These are phyloP conservation scores for Bugulina stolonifera DNA, from an alignment of 2,888 invertebrate genomes.

Conservation along the genomic window DNA sequence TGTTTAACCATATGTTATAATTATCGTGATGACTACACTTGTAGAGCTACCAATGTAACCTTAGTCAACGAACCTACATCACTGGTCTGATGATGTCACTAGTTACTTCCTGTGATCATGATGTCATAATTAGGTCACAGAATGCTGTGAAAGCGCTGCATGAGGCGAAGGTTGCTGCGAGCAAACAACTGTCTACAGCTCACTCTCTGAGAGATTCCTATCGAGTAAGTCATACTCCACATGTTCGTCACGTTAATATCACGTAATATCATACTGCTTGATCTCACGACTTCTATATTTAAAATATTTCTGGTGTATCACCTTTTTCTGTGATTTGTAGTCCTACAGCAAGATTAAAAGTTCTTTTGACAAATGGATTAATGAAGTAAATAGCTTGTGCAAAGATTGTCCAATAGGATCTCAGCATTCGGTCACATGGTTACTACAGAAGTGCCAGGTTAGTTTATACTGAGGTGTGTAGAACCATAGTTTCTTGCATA, in stretches of 20 bases:
- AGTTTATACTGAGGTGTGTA: background rate
- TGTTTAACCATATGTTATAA: background rate
- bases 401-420: slow-evolving; percentile 20
- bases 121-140: slow-evolving; percentile 15
- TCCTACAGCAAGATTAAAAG: background rate
- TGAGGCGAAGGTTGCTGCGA: slow-evolving; percentile 5
- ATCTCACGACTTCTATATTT: too few species aligned
- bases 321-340: background rate
- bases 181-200: background rate
- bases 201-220: background rate
- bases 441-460: background rate
- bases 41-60: slow-evolving; percentile 10
- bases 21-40: too few species aligned
- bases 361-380: background rate
- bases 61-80: slow-evolving; percentile 12
- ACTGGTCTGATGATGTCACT: slow-evolving; percentile 24
- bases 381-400: background rate
- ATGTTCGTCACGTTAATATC: too few species aligned
- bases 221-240: background rate
- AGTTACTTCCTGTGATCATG: slow-evolving; percentile 12
- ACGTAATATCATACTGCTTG: too few species aligned
- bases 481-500: too few species aligned
- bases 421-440: slow-evolving; percentile 3
- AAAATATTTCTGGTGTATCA: too few species aligned
- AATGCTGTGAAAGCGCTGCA: background rate